phyloP scores from a whole-genome alignment of 2,888 invertebrate species.

The Euzophera pinguis region DNA sequence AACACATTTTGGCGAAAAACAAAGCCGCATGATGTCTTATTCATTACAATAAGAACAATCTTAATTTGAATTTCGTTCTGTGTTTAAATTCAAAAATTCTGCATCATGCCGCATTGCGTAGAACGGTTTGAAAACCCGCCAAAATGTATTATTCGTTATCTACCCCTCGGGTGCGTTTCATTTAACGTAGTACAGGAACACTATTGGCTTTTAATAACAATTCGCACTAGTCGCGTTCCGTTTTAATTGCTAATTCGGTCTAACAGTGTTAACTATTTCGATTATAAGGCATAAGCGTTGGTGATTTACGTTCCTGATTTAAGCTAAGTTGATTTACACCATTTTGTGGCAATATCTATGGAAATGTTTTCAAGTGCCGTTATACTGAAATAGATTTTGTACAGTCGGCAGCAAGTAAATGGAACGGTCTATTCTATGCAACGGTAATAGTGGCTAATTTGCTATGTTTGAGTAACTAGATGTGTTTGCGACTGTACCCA shows the following conservation, averaged over 20 bases:
- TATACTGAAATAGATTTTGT: background rate
- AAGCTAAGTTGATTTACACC: background rate
- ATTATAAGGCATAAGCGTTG: background rate
- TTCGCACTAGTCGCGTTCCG: constrained; percentile 17
- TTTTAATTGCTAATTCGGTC: constrained; percentile 21
- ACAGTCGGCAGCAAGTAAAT: background rate
- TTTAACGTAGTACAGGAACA: constrained; percentile 35
- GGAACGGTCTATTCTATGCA: too few species aligned
- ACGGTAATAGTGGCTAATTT: too few species aligned
- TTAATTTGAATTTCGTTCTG: constrained; percentile 16
- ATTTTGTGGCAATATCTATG: background rate
- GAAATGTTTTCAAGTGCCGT: background rate
- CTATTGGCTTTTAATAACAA: constrained; percentile 40
- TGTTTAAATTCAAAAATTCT: constrained; percentile 27
- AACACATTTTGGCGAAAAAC: background rate
- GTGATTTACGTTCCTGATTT: constrained; percentile 4
- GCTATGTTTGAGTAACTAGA: too few species aligned
- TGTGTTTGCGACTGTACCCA: too few species aligned
- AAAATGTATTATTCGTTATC: constrained; percentile 72
- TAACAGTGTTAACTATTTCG: constrained; percentile 9
- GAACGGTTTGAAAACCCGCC: constrained; percentile 50
- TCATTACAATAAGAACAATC: constrained; percentile 7
- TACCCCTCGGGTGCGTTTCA: constrained; percentile 52
- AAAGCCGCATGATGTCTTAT: background rate
- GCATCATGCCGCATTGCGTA: constrained; percentile 61